phyloP scores from a whole-genome alignment of 2,113 vertebrate species.

The Solea senegalensis region DNA sequence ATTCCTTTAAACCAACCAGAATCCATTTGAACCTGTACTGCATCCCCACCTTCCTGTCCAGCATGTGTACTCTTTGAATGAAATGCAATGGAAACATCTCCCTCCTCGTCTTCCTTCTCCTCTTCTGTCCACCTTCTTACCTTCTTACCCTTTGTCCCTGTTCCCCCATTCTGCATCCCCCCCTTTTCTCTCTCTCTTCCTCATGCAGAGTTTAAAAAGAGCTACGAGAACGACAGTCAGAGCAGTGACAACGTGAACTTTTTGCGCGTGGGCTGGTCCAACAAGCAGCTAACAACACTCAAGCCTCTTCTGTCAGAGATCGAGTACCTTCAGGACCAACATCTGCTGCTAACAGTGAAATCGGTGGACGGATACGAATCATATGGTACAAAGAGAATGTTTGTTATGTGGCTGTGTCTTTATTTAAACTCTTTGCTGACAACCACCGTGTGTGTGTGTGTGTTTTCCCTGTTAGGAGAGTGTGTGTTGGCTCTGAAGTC shows the following conservation, averaged over 20 bases:
- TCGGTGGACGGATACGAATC: constrained; percentile 96
- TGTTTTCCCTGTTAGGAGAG: constrained; percentile 81
- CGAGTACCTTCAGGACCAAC: constrained; percentile 97
- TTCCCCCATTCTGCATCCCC: not conserved
- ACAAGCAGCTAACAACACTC: constrained; percentile 93
- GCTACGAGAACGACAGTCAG: constrained; percentile 95
- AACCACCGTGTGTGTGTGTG: not conserved
- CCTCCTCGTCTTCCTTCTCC: constrained; percentile 31
- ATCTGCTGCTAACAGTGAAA: constrained; percentile 94
- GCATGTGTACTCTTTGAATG: constrained; percentile 44
- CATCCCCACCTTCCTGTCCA: constrained; percentile 19
- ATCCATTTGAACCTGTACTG: constrained; percentile 51
- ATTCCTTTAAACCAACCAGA: constrained; percentile 55
- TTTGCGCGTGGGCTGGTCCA: constrained; percentile 95
- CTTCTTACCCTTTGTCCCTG: not conserved
- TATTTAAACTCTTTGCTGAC: not conserved
- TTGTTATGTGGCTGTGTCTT: not conserved
- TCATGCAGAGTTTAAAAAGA: constrained; percentile 93
- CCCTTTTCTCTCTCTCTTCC: constrained; percentile 16
- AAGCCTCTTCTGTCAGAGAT: constrained; percentile 97
- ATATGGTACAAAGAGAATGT: constrained; percentile 81
- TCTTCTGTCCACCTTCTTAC: not conserved
- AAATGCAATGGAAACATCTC: constrained; percentile 45
- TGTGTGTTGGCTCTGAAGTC: constrained; percentile 97
- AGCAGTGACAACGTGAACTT: constrained; percentile 98